Evolutionary conservation across 2,113 vertebrate genomes (phyloP).

Genomic region (Daubentonia madagascariensis): DNA sequence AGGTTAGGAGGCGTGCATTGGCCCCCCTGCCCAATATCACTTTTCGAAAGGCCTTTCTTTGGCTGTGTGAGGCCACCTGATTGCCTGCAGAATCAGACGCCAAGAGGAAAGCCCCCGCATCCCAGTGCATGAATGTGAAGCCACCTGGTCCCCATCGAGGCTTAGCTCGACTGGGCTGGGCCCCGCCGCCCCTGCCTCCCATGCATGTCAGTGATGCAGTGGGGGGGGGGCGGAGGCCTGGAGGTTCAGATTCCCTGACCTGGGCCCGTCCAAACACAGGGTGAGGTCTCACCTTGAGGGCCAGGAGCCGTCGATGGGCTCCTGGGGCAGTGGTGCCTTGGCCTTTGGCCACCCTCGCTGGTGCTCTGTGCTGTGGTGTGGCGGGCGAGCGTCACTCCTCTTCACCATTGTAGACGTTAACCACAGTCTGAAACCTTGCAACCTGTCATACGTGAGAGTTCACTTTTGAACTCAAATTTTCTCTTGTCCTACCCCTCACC

Average conservation of each 20-base stretch:
- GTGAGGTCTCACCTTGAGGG: accelerated
- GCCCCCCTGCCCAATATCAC: accelerated
- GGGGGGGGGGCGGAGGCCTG: too few relatives aligned
- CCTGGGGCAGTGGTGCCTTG: accelerated
- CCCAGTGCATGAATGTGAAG: accelerated
- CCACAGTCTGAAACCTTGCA: too few relatives aligned
- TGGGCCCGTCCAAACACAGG: accelerated
- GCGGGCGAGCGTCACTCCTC: accelerated
- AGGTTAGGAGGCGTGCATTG: accelerated
- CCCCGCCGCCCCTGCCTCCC: accelerated
- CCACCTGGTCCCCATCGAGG: accelerated
- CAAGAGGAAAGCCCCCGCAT: accelerated
- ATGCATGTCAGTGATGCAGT: too few relatives aligned
- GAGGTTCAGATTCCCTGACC: not conserved
- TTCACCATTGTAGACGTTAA: accelerated
- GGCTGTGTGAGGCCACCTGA: accelerated
- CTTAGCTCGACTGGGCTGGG: accelerated
- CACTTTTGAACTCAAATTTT: not conserved
- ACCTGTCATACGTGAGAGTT: not conserved
- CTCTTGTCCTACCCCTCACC: too few relatives aligned
- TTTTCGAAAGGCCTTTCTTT: not conserved
- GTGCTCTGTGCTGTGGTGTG: not conserved
- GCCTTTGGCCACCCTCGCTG: accelerated
- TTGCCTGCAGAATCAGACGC: too few relatives aligned
- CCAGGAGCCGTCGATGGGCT: too few relatives aligned